phyloP scores from a whole-genome alignment of 1,140 invertebrate genomes.

The Micrasema longulum region DNA sequence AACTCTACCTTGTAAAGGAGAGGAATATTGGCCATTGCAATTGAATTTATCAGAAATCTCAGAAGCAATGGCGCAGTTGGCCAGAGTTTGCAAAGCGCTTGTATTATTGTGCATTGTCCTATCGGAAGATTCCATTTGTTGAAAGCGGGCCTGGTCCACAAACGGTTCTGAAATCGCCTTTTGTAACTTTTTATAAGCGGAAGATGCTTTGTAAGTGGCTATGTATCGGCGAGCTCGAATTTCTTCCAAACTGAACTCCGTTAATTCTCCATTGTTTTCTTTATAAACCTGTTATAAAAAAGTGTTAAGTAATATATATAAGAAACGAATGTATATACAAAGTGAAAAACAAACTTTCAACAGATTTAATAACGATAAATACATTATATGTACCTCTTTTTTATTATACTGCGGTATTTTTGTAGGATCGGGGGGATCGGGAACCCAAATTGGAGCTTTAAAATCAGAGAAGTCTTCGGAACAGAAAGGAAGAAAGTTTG shows the following conservation, averaged over 20 bases:
- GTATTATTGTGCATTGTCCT: slow-evolving; percentile 7
- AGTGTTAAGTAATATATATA: background rate
- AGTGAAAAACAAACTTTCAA: background rate
- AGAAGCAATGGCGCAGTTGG: slow-evolving; percentile 62
- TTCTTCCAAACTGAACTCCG: slow-evolving; percentile 77
- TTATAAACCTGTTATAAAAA: slow-evolving; percentile 69
- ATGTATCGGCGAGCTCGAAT: slow-evolving; percentile 65
- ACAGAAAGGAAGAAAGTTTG: slow-evolving; percentile 67
- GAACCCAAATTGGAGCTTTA: slow-evolving; percentile 70
- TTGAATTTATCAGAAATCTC: slow-evolving; percentile 9
- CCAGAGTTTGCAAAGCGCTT: slow-evolving; percentile 64
- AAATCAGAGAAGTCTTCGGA: slow-evolving; percentile 68
- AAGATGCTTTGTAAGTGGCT: slow-evolving; percentile 16
- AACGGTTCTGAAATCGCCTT: slow-evolving; percentile 11
- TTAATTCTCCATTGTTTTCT: slow-evolving; percentile 57
- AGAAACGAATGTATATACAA: background rate
- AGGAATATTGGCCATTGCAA: slow-evolving; percentile 42
- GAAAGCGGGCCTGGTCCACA: background rate
- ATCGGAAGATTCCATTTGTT: slow-evolving; percentile 52
- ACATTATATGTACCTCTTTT: slow-evolving; percentile 59
- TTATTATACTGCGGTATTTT: slow-evolving; percentile 73
- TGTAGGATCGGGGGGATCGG: slow-evolving; percentile 70
- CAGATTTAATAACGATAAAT: background rate
- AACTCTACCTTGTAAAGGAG: too few relatives aligned
- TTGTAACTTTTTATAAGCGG: slow-evolving; percentile 2